Percentiles rank a stretch among this genome's conserved stretches.
Conservation (phyloP, 2,797 vertebrate genomes). For the Pterois miles region DNA sequence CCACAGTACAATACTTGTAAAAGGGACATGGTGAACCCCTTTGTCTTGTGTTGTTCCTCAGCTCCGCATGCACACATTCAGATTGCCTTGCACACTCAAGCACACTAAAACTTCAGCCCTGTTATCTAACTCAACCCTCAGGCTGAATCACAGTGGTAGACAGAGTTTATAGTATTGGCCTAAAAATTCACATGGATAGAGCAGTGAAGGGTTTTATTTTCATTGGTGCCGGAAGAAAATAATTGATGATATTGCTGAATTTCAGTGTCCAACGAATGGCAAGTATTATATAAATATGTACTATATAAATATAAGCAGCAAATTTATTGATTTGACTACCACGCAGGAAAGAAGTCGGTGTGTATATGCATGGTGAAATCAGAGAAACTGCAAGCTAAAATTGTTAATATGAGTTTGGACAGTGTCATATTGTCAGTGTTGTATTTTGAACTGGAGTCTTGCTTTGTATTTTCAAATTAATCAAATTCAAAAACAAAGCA, state of each 20-base stretch:
- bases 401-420: conserved; percentile 16
- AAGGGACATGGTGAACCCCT: conserved; percentile 19
- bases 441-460: conserved; percentile 14
- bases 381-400: conserved; percentile 17
- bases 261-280: conserved; percentile 19
- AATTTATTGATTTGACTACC: conserved; percentile 41
- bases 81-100: conserved; percentile 23
- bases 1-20: not conserved
- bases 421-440: not conserved
- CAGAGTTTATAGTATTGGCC: conserved; percentile 16
- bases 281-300: conserved; percentile 13
- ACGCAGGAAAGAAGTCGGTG: conserved; percentile 23
- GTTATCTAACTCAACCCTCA: conserved; percentile 66
- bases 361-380: conserved; percentile 15
- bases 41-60: conserved; percentile 34
- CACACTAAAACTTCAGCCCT: conserved; percentile 53
- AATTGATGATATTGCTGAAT: conserved; percentile 15
- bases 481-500: conserved; percentile 13
- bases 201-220: not conserved
- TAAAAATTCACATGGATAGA: conserved; percentile 24
- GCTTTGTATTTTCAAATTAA: not conserved
- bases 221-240: not conserved
- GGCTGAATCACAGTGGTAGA: conserved; percentile 54
- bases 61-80: conserved; percentile 37
- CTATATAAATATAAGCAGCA: conserved; percentile 39